Percentiles rank a stretch among this genome's conserved stretches.
Evolutionary conservation across 2,797 vertebrate species (phyloP).

Genomic region (Enoplosus armatus): DNA sequence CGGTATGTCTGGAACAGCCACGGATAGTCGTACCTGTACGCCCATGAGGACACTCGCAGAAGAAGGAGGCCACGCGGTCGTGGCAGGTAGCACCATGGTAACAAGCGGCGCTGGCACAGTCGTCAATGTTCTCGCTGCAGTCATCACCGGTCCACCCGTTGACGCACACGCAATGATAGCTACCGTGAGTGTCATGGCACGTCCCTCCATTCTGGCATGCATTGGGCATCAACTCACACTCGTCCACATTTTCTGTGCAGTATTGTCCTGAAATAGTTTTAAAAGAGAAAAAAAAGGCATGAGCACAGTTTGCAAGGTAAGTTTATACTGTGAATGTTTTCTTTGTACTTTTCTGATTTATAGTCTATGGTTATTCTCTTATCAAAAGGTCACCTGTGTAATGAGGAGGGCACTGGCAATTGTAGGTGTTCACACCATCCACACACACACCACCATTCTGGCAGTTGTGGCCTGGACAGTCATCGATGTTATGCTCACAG

Average conservation of each 20-base stretch:
- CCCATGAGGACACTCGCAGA: slow-evolving; percentile 97
- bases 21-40: slow-evolving; percentile 87
- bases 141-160: slow-evolving; percentile 97
- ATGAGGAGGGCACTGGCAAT: slow-evolving; percentile 93
- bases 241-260: slow-evolving; percentile 95
- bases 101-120: slow-evolving; percentile 95
- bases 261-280: slow-evolving; percentile 89
- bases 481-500: slow-evolving; percentile 95
- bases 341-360: background rate
- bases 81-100: slow-evolving; percentile 95
- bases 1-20: background rate
- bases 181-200: slow-evolving; percentile 94
- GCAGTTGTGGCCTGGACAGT: slow-evolving; percentile 93
- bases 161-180: slow-evolving; percentile 95
- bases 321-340: background rate
- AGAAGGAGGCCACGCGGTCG: slow-evolving; percentile 96
- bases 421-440: slow-evolving; percentile 97
- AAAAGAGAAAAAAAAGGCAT: rapidly evolving
- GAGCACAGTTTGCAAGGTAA: background rate
- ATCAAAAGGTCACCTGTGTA: slow-evolving; percentile 88
- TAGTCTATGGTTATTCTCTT: background rate
- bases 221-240: slow-evolving; percentile 96
- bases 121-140: slow-evolving; percentile 97
- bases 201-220: slow-evolving; percentile 97
- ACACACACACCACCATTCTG: slow-evolving; percentile 94